These are phyloP conservation scores for Uria lomvia DNA, from an alignment of 2,113 vertebrate species.

Conservation along the genomic window DNA sequence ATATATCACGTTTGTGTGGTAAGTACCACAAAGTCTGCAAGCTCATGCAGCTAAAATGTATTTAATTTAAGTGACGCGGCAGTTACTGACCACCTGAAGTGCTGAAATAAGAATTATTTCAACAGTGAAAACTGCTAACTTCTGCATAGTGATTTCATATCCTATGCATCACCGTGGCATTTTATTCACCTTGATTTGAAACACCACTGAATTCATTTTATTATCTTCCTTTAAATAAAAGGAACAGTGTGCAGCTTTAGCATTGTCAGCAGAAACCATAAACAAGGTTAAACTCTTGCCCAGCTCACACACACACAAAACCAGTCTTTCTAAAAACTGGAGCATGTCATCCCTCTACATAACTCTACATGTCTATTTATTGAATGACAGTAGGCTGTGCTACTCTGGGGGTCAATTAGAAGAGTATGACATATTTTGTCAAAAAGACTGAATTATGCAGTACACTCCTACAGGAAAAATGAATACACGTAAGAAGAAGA, in stretches of 20 bases:
- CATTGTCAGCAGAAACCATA: conserved; percentile 55
- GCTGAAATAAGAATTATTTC: conserved; percentile 67
- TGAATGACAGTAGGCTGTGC: neutral
- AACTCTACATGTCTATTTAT: neutral
- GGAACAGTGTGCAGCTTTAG: neutral
- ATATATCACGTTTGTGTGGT: neutral
- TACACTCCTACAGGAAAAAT: neutral
- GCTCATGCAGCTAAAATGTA: conserved; percentile 12
- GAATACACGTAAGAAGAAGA: neutral
- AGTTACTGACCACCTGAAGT: conserved; percentile 53
- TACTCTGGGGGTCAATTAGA: conserved; percentile 15
- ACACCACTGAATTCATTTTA: conserved; percentile 60
- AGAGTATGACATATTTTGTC: conserved; percentile 2
- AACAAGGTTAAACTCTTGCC: conserved; percentile 25
- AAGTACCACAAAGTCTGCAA: neutral
- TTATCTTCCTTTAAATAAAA: conserved; percentile 62
- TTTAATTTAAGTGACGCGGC: conserved; percentile 53
- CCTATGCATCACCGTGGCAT: conserved; percentile 49
- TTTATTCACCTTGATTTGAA: conserved; percentile 73
- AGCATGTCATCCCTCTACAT: neutral
- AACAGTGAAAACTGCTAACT: conserved; percentile 64
- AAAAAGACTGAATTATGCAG: neutral
- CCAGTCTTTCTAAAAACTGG: neutral
- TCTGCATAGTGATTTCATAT: conserved; percentile 62
- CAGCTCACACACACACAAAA: neutral